These are phyloP conservation scores for Lochmaea capreae DNA, from an alignment of 2,888 invertebrate species.

Conservation along the genomic window DNA sequence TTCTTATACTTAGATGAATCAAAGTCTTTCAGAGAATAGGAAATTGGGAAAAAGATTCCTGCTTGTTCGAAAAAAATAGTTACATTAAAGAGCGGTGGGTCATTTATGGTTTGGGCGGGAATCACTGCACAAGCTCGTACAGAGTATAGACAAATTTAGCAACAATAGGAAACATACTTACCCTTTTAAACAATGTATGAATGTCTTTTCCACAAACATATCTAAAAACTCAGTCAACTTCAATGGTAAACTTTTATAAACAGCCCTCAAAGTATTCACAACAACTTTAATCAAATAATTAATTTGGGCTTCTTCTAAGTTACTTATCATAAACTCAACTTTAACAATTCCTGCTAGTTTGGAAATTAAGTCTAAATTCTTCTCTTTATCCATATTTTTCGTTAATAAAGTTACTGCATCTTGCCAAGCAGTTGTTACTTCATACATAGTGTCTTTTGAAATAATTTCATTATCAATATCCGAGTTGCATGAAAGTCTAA, in stretches of 20 bases:
- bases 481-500: conserved; percentile 65
- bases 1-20: too few species aligned
- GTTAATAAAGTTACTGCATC: conserved; percentile 64
- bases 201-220: conserved; percentile 52
- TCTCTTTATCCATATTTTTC: conserved; percentile 45
- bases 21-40: too few species aligned
- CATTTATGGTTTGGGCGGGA: too few species aligned
- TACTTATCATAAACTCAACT: conserved; percentile 41
- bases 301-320: conserved; percentile 35
- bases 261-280: conserved; percentile 53
- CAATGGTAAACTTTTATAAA: conserved; percentile 53
- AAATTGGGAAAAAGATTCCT: too few species aligned
- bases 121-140: too few species aligned
- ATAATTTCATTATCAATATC: conserved; percentile 60
- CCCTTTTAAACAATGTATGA: conserved; percentile 40
- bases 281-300: conserved; percentile 51
- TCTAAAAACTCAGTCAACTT: conserved; percentile 49
- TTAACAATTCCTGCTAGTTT: conserved; percentile 50
- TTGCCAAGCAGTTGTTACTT: conserved; percentile 71
- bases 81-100: too few species aligned
- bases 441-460: conserved; percentile 68
- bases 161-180: conserved; percentile 3
- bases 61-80: too few species aligned
- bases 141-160: neutral
- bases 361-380: conserved; percentile 41